phyloP scores from a whole-genome alignment of 2,888 invertebrate genomes.

The Lamellibrachia satsuma region DNA sequence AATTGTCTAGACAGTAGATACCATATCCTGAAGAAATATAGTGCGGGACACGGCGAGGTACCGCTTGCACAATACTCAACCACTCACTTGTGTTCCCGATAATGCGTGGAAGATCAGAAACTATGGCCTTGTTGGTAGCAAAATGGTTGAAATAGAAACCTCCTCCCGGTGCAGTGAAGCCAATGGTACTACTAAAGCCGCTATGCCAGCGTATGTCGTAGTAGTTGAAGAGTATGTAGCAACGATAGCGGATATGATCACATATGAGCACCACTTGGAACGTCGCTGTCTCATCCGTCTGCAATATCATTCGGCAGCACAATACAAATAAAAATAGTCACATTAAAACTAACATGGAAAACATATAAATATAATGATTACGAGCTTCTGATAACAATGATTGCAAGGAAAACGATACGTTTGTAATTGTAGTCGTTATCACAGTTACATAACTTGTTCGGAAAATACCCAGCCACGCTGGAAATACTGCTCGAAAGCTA shows the following conservation, averaged over 20 bases:
- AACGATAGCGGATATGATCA: slow-evolving; percentile 18
- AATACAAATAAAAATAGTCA: not conserved
- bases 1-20: no score
- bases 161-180: not conserved
- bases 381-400: not conserved
- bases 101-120: not conserved
- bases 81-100: not conserved
- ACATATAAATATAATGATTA: not conserved
- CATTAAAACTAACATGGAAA: not conserved
- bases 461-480: no score
- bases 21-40: no score
- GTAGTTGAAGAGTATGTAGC: slow-evolving; percentile 31
- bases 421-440: no score
- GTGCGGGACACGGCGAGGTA: no score
- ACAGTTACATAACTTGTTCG: no score
- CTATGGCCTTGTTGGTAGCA: not conserved
- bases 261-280: slow-evolving; percentile 30
- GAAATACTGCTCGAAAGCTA: no score
- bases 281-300: slow-evolving; percentile 23
- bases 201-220: slow-evolving; percentile 26
- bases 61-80: no score
- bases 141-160: not conserved
- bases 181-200: not conserved
- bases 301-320: not conserved
- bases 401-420: not conserved